Percentiles rank a stretch among this genome's conserved stretches.
phyloP scores from a whole-genome alignment of 2,888 invertebrate genomes.

The Eupeodes luniger region DNA sequence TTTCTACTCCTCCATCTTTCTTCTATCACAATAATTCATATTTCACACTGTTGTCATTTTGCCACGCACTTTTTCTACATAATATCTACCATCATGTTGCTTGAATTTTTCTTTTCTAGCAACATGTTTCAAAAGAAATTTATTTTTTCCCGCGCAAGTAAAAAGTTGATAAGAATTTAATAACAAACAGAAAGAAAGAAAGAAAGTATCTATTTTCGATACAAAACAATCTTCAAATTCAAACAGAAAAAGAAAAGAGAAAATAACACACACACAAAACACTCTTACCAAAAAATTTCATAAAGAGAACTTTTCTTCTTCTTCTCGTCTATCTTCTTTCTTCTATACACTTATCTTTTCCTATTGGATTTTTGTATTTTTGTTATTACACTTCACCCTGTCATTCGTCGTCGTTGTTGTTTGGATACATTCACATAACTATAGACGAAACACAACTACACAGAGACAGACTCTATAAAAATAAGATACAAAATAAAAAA shows the following conservation, averaged over 20 bases:
- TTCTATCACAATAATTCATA: no score
- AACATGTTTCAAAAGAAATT: conserved; percentile 56
- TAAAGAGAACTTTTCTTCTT: conserved; percentile 62
- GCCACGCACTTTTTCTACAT: conserved; percentile 17
- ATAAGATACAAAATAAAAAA: neutral
- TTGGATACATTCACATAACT: neutral
- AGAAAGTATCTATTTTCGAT: neutral
- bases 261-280: conserved; percentile 16
- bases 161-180: conserved; percentile 22
- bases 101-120: conserved; percentile 13
- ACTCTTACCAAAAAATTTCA: neutral
- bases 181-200: neutral
- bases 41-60: neutral
- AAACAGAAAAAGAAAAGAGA: neutral
- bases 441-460: neutral
- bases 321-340: neutral
- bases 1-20: no score
- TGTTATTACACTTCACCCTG: conserved; percentile 55
- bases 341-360: no score
- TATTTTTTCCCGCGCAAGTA: conserved; percentile 46
- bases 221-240: neutral
- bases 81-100: conserved; percentile 38
- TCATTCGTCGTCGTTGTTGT: conserved; percentile 46
- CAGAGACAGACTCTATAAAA: conserved; percentile 16
- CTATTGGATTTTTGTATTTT: conserved; percentile 56